These are phyloP conservation scores for Machimus atricapillus DNA, from an alignment of 2,888 invertebrate genomes.

Conservation along the genomic window DNA sequence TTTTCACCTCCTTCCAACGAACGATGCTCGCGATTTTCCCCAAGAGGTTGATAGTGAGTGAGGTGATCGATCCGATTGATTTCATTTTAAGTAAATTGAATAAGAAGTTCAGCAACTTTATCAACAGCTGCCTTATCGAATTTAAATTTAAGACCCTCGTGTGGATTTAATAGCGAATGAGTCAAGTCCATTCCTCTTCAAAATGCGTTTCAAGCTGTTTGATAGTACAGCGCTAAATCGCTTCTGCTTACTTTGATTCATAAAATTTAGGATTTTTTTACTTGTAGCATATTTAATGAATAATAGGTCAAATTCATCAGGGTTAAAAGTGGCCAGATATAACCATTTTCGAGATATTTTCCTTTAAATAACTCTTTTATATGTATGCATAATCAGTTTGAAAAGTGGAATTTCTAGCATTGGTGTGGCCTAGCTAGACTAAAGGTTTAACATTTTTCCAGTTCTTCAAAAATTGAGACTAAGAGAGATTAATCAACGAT, in stretches of 20 bases:
- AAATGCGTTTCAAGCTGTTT: neutral
- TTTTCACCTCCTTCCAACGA: neutral
- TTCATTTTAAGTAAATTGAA: neutral
- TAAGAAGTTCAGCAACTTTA: neutral
- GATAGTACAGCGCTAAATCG: neutral
- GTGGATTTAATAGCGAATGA: neutral
- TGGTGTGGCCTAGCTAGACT: no score
- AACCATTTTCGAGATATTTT: no score
- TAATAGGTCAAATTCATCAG: no score
- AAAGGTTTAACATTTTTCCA: no score
- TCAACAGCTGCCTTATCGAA: neutral
- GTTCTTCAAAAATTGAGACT: no score
- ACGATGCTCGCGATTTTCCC: neutral
- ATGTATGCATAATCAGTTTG: no score
- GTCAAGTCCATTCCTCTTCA: neutral
- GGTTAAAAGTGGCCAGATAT: no score
- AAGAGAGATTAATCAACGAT: no score
- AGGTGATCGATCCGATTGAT: neutral
- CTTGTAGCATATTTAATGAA: neutral
- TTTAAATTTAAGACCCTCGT: neutral
- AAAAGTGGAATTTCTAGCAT: no score
- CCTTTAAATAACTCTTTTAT: no score
- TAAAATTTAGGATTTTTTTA: neutral
- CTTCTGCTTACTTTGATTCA: neutral
- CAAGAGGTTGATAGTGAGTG: neutral